Conservation (phyloP, 2,113 vertebrate genomes). For the Sceloporus undulatus region DNA sequence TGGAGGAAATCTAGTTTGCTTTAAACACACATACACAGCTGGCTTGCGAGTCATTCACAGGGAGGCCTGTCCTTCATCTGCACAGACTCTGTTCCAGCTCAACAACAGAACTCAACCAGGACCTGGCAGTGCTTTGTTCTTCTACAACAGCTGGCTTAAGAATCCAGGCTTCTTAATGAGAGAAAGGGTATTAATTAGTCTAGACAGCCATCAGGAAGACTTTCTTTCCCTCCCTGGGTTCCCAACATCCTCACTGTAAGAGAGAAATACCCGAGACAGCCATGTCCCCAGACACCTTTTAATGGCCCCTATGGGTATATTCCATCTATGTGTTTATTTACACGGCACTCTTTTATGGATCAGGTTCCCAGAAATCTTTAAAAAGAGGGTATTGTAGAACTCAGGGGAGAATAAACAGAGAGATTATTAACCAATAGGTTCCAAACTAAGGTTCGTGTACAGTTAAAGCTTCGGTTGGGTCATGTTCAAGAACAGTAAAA, state of each 20-base stretch:
- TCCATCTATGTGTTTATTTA: neutral
- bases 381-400: neutral
- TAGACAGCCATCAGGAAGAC: neutral
- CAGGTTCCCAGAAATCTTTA: neutral
- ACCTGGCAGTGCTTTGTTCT: conserved; percentile 6
- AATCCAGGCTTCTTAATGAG: neutral
- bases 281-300: neutral
- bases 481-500: neutral
- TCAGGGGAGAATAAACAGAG: neutral
- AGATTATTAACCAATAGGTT: neutral
- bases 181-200: neutral
- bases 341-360: neutral
- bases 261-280: neutral
- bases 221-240: neutral
- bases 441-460: conserved; percentile 10
- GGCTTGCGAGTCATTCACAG: neutral
- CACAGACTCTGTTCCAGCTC: conserved; percentile 10
- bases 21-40: neutral
- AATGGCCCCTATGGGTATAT: neutral
- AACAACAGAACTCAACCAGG: neutral
- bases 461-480: neutral
- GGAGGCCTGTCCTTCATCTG: neutral
- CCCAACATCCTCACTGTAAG: neutral
- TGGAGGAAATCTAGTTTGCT: neutral
- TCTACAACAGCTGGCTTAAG: neutral